These are phyloP conservation scores for Apotomis capreana DNA, from an alignment of 2,888 invertebrate species.

Conservation along the genomic window DNA sequence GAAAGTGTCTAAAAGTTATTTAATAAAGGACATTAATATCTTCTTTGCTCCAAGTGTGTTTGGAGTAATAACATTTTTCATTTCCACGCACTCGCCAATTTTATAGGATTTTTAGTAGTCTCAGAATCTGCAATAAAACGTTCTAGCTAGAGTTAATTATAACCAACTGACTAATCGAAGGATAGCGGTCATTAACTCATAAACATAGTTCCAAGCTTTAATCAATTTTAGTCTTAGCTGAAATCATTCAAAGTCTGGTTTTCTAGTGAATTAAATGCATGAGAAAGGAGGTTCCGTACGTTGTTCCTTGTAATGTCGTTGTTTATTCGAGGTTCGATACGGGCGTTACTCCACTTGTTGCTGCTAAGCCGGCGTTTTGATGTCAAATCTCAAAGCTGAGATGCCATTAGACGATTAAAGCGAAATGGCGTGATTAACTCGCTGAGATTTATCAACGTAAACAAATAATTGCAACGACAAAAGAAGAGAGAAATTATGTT, in stretches of 20 bases:
- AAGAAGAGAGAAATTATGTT: background rate
- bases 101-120: conserved; percentile 15
- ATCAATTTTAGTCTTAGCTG: background rate
- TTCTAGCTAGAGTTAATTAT: conserved; percentile 15
- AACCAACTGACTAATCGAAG: background rate
- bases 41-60: conserved; percentile 12
- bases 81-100: conserved; percentile 1
- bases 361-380: conserved; percentile 25
- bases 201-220: background rate
- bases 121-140: conserved; percentile 11
- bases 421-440: conserved; percentile 20
- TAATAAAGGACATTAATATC: conserved; percentile 20
- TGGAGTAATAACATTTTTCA: conserved; percentile 3
- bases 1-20: conserved; percentile 28
- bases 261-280: background rate
- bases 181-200: background rate
- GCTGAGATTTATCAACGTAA: conserved; percentile 9
- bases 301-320: background rate
- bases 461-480: conserved; percentile 4
- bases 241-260: background rate
- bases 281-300: background rate
- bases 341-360: conserved; percentile 11
- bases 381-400: conserved; percentile 22
- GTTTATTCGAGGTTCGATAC: conserved; percentile 9
- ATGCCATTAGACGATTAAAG: conserved; percentile 21